phyloP scores from a whole-genome alignment of 1,140 invertebrate genomes.

The Pseudomyrmex sp. region DNA sequence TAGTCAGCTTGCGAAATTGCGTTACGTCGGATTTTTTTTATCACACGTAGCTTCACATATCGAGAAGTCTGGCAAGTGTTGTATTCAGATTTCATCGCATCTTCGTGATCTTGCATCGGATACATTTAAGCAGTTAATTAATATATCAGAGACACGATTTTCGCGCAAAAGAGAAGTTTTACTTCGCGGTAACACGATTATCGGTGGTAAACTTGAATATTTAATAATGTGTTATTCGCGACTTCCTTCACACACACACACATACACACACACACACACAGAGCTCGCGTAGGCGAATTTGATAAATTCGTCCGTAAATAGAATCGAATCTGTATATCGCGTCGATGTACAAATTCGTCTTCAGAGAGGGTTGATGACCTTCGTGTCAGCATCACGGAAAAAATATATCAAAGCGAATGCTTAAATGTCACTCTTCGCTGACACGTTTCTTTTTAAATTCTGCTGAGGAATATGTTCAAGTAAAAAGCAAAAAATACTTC shows the following conservation, averaged over 20 bases:
- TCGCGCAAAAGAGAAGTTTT: not conserved
- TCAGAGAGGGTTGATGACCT: constrained; percentile 42
- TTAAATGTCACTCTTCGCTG: constrained; percentile 21
- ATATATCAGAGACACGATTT: not conserved
- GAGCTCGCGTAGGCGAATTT: not conserved
- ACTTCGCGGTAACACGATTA: not conserved
- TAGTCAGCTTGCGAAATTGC: constrained; percentile 62
- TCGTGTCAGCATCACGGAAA: not conserved
- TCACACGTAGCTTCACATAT: not conserved
- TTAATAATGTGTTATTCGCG: not conserved
- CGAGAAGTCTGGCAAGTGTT: not conserved
- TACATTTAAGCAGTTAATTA: not conserved
- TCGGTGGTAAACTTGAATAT: not conserved
- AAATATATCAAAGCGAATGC: not conserved
- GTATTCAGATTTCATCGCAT: not conserved
- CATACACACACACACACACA: not conserved
- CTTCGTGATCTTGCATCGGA: not conserved
- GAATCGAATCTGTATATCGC: not conserved
- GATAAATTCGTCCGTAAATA: not conserved
- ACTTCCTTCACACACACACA: not conserved
- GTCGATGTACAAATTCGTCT: not conserved
- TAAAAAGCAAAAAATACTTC: not conserved
- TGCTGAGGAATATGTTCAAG: not conserved
- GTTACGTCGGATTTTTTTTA: constrained; percentile 31
- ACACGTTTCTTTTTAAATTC: not conserved